phyloP scores from a whole-genome alignment of 1,140 invertebrate species.

The Ditylenchus dipsaci region DNA sequence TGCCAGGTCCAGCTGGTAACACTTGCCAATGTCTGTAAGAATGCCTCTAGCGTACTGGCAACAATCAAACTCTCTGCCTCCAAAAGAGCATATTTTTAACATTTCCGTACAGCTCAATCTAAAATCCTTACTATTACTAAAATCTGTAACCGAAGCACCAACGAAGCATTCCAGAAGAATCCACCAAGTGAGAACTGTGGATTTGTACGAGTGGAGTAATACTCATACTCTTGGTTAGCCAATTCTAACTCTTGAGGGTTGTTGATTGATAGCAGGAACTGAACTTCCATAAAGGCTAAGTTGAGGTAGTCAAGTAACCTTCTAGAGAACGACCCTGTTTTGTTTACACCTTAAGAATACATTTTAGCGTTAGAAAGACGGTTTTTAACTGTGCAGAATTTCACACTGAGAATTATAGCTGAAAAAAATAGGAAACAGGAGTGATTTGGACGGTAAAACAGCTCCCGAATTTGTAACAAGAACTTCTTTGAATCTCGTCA shows the following conservation, averaged over 20 bases:
- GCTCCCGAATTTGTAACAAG: too few species aligned
- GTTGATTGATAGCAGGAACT: constrained; percentile 10
- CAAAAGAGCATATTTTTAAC: constrained; percentile 49
- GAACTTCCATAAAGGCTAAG: constrained; percentile 30
- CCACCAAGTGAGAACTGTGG: constrained; percentile 47
- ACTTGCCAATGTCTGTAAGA: constrained; percentile 52
- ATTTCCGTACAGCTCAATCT: constrained; percentile 40
- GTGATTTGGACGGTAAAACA: too few species aligned
- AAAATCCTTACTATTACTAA: constrained; percentile 10
- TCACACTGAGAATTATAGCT: too few species aligned
- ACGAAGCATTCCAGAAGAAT: constrained; percentile 47
- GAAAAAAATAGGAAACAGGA: too few species aligned
- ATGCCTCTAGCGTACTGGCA: constrained; percentile 46
- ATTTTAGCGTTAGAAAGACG: too few species aligned
- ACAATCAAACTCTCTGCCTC: constrained; percentile 47
- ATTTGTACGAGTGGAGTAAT: constrained; percentile 26
- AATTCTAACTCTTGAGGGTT: constrained; percentile 10
- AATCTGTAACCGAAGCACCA: neutral
- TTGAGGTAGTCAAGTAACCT: constrained; percentile 44
- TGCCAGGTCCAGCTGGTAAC: constrained; percentile 40
- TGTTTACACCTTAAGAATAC: constrained; percentile 30
- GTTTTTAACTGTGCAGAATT: too few species aligned
- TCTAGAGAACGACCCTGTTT: constrained; percentile 36
- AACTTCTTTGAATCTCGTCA: too few species aligned
- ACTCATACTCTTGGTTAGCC: constrained; percentile 28